Evolutionary conservation across 1,140 invertebrate species (phyloP).

Genomic region (Aethina tumida): DNA sequence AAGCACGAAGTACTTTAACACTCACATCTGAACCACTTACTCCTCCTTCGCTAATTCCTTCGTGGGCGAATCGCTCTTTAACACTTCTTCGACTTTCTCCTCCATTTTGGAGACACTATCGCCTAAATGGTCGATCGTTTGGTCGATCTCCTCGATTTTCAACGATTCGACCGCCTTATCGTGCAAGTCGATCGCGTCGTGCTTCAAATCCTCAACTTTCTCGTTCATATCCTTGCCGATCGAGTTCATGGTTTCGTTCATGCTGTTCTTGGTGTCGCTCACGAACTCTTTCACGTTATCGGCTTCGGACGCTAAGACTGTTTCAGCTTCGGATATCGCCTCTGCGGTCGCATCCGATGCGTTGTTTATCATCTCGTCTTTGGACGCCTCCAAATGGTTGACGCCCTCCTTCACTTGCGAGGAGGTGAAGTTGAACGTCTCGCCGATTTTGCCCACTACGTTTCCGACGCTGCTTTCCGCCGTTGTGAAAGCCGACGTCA

Average conservation of each 20-base stretch:
- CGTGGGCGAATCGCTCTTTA: constrained; percentile 8
- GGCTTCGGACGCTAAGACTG: constrained; percentile 29
- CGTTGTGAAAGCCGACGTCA: constrained; percentile 26
- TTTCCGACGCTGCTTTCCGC: constrained; percentile 27
- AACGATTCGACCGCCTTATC: too few species aligned
- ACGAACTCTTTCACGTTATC: constrained; percentile 24
- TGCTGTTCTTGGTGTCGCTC: constrained; percentile 14
- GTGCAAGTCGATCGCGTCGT: too few species aligned
- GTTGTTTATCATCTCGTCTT: constrained; percentile 17
- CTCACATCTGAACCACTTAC: constrained; percentile 26
- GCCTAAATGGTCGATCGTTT: constrained; percentile 12
- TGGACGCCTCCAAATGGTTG: constrained; percentile 18
- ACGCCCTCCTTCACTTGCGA: constrained; percentile 14
- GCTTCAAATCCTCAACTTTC: constrained; percentile 14
- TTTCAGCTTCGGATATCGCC: constrained; percentile 32
- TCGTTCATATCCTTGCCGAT: constrained; percentile 7
- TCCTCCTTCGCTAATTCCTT: constrained; percentile 21
- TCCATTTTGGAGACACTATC: constrained; percentile 15
- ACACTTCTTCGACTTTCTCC: constrained; percentile 17
- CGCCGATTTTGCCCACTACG: constrained; percentile 24
- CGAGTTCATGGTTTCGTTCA: constrained; percentile 12
- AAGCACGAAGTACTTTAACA: constrained; percentile 17
- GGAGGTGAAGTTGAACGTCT: constrained; percentile 18
- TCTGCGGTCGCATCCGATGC: constrained; percentile 20
- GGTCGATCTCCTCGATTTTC: constrained; percentile 16